Evolutionary conservation across 2,888 invertebrate genomes (phyloP), one percentile per base, ranked within the genome.

Genomic region (Chrysomela aeneicollis): DNA sequence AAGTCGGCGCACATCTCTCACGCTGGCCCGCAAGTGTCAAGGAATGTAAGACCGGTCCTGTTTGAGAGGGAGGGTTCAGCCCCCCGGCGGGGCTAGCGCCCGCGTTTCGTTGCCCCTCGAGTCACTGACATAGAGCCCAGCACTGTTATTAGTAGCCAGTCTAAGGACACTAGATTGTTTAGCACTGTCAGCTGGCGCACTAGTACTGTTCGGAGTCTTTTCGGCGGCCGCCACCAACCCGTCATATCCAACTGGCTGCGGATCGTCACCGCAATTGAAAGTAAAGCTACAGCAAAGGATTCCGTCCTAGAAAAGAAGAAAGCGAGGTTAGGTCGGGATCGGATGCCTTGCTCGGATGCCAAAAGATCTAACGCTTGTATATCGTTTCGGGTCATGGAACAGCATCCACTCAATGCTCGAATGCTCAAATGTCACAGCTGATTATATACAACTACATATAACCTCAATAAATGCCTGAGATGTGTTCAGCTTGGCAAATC

Each of bases 211-310:
- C 64, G 61, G 61, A 67, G 63, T 69, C 69, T 67, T 61, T 35
- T 67, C 61, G 68, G 62, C 53, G 62, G 62, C 51, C 30, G 80
- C 81, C 76, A 80, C 81, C 79, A 81, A 61, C 75, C 80, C 81
- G 73, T 82, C 81, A 76, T 77, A 80, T 76, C 81, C 82, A 78
- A 81, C 77, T 75, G 82, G 76, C 76, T 76, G 77, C 75, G 79
- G 72, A 81, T 77, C 73, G 79, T 82, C 77, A 78, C 79, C 79
- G 76, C 83, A 83, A 82, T 79, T 76, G 81, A 80, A 77, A 82
- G 81, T 82, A 83, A 81, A 82, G 81, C 82, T 81, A 80, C 83
- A 83, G 81, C 82, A 83, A 78, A 83, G 78, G 78, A 79, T 78
- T 79, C 83, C 83, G 80, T 83, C 82, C 83, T 83, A 81, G 63